Evolutionary conservation across 2,888 invertebrate species (phyloP).

Genomic region (Hirtodrosophila confusa): DNA sequence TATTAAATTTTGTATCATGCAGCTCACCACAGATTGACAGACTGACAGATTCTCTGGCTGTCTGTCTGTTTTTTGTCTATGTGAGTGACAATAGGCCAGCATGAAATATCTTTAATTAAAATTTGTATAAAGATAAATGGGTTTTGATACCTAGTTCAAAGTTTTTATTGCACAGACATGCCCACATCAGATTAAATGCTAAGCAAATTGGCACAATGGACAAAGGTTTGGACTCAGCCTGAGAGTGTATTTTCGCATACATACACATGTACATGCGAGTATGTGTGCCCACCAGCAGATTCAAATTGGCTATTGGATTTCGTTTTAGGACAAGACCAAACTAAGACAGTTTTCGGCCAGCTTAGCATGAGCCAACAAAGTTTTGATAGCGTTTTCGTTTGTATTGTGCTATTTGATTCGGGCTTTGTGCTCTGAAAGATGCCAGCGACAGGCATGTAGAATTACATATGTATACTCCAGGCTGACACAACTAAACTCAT

Average conservation of each 20-base stretch:
- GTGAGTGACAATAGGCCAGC: constrained; percentile 67
- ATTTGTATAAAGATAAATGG: constrained; percentile 77
- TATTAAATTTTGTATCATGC: constrained; percentile 44
- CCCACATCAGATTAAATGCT: constrained; percentile 56
- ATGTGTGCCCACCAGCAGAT: constrained; percentile 62
- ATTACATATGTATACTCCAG: constrained; percentile 1
- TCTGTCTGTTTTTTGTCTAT: constrained; percentile 2
- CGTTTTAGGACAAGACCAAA: constrained; percentile 43
- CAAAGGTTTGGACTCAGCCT: constrained; percentile 25
- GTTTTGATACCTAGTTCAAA: constrained; percentile 74
- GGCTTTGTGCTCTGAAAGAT: constrained; percentile 17
- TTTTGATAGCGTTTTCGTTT: constrained; percentile 65
- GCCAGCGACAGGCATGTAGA: constrained; percentile 35
- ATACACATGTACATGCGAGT: neutral
- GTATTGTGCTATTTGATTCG: constrained; percentile 46
- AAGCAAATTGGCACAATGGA: constrained; percentile 69
- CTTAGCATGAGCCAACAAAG: constrained; percentile 50
- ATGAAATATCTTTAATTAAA: constrained; percentile 76
- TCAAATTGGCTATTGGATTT: constrained; percentile 52
- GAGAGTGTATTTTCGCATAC: constrained; percentile 1
- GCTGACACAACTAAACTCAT: too few species aligned
- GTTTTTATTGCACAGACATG: constrained; percentile 66
- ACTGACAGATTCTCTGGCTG: constrained; percentile 22
- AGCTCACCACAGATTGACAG: constrained; percentile 8
- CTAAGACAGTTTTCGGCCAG: constrained; percentile 10